Percentiles rank a stretch among this genome's conserved stretches.
phyloP scores from a whole-genome alignment of 2,888 invertebrate species.

The Diabrotica balteata region DNA sequence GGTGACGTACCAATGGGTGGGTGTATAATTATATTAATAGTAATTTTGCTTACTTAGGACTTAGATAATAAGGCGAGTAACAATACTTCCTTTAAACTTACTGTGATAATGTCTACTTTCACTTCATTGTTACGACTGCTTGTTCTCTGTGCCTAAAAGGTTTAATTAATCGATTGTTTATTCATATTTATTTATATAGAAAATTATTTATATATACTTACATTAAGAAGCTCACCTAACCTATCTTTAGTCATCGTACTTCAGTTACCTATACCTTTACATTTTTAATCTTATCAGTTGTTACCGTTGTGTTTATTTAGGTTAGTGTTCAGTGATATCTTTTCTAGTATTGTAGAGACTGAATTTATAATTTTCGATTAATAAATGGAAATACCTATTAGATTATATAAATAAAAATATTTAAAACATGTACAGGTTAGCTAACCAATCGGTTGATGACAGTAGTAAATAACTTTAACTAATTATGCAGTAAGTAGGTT shows the following conservation, averaged over 20 bases:
- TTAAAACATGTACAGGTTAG: no score
- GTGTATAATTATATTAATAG: no score
- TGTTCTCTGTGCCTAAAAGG: constrained; percentile 23
- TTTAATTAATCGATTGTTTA: not conserved
- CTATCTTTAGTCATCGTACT: constrained; percentile 48
- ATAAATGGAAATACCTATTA: no score
- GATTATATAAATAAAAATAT: no score
- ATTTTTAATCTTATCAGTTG: constrained; percentile 24
- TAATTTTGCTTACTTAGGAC: no score
- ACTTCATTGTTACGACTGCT: constrained; percentile 28
- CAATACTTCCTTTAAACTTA: constrained; percentile 17
- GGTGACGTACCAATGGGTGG: no score
- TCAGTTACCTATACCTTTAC: constrained; percentile 5
- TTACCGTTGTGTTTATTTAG: constrained; percentile 12
- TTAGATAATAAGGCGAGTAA: no score
- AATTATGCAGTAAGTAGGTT: constrained; percentile 20
- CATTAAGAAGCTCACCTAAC: constrained; percentile 41
- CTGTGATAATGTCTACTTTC: constrained; percentile 36
- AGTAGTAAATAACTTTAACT: constrained; percentile 6
- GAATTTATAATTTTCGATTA: no score
- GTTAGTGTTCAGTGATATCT: no score
- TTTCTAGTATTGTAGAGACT: no score
- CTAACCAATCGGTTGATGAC: not conserved
- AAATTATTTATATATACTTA: not conserved
- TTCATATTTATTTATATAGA: not conserved